phyloP scores from a whole-genome alignment of 2,113 vertebrate genomes.

The Synchiropus splendidus region DNA sequence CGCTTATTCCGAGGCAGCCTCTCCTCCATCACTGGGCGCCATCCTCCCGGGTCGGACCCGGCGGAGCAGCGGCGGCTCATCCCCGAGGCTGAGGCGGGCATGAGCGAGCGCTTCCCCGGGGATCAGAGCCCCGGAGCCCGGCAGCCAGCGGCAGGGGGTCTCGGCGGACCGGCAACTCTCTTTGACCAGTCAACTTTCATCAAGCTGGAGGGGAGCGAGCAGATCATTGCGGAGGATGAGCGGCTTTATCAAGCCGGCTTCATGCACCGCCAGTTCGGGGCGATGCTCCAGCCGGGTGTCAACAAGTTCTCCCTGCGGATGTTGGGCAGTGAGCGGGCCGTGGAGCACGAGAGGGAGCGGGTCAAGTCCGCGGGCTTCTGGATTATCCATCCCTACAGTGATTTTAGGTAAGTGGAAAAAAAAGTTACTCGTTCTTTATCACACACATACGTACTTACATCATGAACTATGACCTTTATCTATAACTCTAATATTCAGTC shows the following conservation, averaged over 20 bases:
- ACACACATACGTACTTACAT: too few relatives aligned
- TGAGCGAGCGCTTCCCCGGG: slow-evolving; percentile 61
- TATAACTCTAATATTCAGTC: too few relatives aligned
- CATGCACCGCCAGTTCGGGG: slow-evolving; percentile 94
- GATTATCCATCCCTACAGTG: slow-evolving; percentile 99
- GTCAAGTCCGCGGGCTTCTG: slow-evolving; percentile 97
- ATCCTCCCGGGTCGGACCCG: slow-evolving; percentile 71
- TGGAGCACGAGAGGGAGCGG: slow-evolving; percentile 92
- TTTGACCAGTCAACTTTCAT: slow-evolving; percentile 73
- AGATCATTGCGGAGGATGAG: slow-evolving; percentile 82
- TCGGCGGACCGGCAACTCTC: slow-evolving; percentile 44
- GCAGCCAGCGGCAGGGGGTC: slow-evolving; percentile 45
- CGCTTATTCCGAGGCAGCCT: slow-evolving; percentile 84
- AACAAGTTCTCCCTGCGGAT: slow-evolving; percentile 99
- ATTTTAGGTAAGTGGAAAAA: slow-evolving; percentile 86
- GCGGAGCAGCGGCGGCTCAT: slow-evolving; percentile 84
- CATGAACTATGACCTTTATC: too few relatives aligned
- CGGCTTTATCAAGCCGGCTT: slow-evolving; percentile 84
- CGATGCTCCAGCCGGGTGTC: slow-evolving; percentile 95
- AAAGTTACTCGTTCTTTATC: too few relatives aligned
- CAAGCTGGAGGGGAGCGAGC: slow-evolving; percentile 84
- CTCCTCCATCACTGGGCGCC: slow-evolving; percentile 82
- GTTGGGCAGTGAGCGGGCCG: slow-evolving; percentile 97
- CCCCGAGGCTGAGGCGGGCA: slow-evolving; percentile 74
- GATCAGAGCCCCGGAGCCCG: slow-evolving; percentile 68